Evolutionary conservation across 2,888 invertebrate species (phyloP), one percentile per base, ranked within the genome.

Genomic region (Caenorhabditis drosophilae): DNA sequence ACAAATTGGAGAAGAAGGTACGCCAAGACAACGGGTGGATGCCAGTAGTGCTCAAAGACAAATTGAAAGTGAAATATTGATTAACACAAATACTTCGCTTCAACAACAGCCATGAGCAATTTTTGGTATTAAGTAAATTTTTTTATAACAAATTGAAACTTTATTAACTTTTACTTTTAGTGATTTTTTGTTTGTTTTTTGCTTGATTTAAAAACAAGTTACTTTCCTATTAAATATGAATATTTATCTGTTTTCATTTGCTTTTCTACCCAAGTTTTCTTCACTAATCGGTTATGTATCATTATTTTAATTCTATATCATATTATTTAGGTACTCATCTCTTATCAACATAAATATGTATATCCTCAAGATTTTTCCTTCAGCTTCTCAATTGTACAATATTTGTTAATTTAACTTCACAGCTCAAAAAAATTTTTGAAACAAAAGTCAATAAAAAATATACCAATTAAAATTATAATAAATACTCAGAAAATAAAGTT

Each of bases 1-100:
- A 86, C 95, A 96, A 87, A 91, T 93, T 15, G 96, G 96, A 40
- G 89, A 90, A 79, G 89, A 90, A 83, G 40, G 50, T 15, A 56
- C 62, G 6, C 73, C 73, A 23, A 67, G 60, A 31, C 63, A 73
- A 35, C 48, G 68, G 38, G 41, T 59, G 40, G 53, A 60, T 38
- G 63, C 48, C 18, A 69, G 69, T 57, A 63, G 63, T 55, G 72
- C 72, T 11, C 62, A 72, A 18, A 26, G 72, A 49, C 69, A 67
- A 16, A 72, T 72, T 46, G 58, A 64, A 23, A 45, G 40, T 20
- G 68, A 68, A 52, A 42, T 52, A 18, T 27, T 44, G 42, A 41
- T 23, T 25, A n/a, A 40, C 4, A 36, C 9, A 4, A 11, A 36
- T 7, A 36, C 9, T 36, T n/a, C 4, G 9, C 9, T 11, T 36